Conservation (phyloP, 2,113 vertebrate species). For the Pteropus alecto region DNA sequence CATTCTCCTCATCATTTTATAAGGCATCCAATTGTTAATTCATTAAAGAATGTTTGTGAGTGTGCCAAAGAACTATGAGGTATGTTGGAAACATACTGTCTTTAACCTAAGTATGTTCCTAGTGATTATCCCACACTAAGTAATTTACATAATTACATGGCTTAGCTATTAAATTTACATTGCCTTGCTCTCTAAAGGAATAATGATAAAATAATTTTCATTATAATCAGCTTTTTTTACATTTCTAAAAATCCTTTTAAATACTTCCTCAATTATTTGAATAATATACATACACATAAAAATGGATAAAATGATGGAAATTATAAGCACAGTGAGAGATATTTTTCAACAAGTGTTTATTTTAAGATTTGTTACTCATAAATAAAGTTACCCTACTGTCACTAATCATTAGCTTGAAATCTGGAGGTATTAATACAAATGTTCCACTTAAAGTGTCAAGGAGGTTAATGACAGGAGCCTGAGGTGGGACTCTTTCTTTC, state of each 20-base stretch:
- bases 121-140: background rate
- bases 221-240: background rate
- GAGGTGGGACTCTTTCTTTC: background rate
- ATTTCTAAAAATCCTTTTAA: constrained; percentile 14
- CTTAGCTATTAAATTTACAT: background rate
- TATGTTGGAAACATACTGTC: background rate
- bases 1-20: background rate
- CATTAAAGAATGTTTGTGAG: background rate
- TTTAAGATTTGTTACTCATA: background rate
- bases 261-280: constrained; percentile 11
- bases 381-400: background rate
- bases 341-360: background rate
- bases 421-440: background rate
- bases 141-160: constrained; percentile 3
- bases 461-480: background rate
- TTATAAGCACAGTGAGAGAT: background rate
- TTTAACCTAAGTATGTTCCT: background rate
- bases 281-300: background rate
- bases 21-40: background rate
- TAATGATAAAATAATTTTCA: background rate
- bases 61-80: background rate
- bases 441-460: background rate
- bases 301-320: background rate
- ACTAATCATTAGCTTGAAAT: background rate
- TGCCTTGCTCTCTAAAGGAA: background rate